Base-by-base conservation (phyloP, 2,888 invertebrate species). In the Tridacna crocea region DNA sequence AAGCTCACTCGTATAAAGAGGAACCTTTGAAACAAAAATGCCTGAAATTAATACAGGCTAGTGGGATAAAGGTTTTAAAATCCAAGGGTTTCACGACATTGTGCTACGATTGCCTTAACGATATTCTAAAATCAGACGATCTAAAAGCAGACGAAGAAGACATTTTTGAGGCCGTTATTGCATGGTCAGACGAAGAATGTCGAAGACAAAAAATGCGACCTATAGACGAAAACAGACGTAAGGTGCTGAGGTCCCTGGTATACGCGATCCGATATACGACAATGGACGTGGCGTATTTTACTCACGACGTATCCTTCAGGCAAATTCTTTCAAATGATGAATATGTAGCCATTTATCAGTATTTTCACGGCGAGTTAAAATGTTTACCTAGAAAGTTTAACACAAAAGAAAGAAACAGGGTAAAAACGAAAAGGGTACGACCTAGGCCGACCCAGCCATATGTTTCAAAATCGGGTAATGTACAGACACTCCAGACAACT, bases 91-190 rank as follows among this genome's bases (percentile, higher is more conserved):
- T 96, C 61, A 95, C 96, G 83, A 96, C 97, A 80, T 94, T 97
- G 51, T 95, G 96, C 19, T 96, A 96, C 81, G 95, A 95, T 60
- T 96, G 97, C 87, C 95, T 97, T 47, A 94, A 95, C 6, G 95
- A 96, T 55, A 96, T 97, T 74, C 95, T 97, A 0, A 95, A 95
- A 75, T 95, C 97, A 11, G 96, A 97, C 87, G 96, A 96, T 6
- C 94, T 98, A 68, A 95, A 96, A 82, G 95, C 97, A 12, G 95
- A 96, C 12, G 92, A 92, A 85, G 83, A 88, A 22, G 79, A 79
- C 11, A 82, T 92, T 4, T 91, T 87, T 76, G 88, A 87, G 60
- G 89, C 87, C 17, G 84, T 88, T 66, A 60, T 88, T 12, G 36
- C 72, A 13, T 93, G 93, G 92, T 87, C 92, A 11, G 88, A 88